Percentiles rank a stretch among this genome's conserved stretches.
Conservation (phyloP, 2,113 vertebrate genomes). For the Lepisosteus osseus region DNA sequence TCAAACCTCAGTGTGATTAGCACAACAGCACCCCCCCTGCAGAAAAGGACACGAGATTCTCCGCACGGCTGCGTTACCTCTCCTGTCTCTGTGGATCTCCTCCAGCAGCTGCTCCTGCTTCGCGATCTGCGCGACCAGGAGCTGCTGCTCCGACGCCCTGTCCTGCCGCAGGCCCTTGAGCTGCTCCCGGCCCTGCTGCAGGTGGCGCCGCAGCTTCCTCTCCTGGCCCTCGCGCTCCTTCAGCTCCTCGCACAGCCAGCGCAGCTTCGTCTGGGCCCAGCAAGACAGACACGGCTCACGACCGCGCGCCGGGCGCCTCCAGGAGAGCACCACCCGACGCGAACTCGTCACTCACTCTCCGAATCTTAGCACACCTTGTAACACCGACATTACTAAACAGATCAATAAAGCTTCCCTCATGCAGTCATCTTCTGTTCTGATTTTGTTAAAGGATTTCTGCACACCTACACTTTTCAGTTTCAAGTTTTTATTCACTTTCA, state of each 20-base stretch:
- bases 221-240: constrained; percentile 73
- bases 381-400: too few species aligned
- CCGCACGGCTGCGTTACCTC: constrained; percentile 60
- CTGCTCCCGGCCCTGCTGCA: constrained; percentile 74
- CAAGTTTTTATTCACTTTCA: too few species aligned
- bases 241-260: constrained; percentile 88
- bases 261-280: constrained; percentile 68
- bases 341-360: too few species aligned
- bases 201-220: constrained; percentile 61
- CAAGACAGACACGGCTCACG: background rate
- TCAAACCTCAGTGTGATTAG: too few species aligned
- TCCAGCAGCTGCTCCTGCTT: constrained; percentile 78
- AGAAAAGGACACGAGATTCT: background rate
- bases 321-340: background rate
- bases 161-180: constrained; percentile 67
- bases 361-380: too few species aligned
- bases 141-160: constrained; percentile 68
- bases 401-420: too few species aligned
- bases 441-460: too few species aligned
- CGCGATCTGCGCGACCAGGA: constrained; percentile 74
- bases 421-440: too few species aligned
- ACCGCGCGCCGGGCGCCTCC: background rate
- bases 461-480: too few species aligned
- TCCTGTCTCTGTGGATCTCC: constrained; percentile 77
- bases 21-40: too few species aligned